Base-by-base conservation (phyloP, 2,797 vertebrate genomes). In the Meda fulgida region DNA sequence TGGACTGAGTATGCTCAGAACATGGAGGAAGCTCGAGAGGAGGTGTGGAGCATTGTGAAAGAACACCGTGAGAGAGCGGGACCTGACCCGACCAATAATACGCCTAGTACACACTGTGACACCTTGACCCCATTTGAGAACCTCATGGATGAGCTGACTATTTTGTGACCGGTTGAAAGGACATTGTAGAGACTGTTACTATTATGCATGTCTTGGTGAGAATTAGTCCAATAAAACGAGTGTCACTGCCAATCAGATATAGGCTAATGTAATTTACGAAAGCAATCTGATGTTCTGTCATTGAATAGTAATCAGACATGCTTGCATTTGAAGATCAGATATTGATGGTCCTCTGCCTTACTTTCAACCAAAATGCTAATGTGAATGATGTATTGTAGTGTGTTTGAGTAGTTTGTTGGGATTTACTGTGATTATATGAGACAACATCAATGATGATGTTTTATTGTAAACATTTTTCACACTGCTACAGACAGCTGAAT, bases 21-120 rank as follows among this genome's bases (percentile, higher is more conserved):
- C 80, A 92, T 96, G 84, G 94, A 97, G 0, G 95, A 95, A 82
- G 95, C 93, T 14, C 92, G 95, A 92, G 92, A 93, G 84, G 92
- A 91, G 89, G 89, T 95, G 78, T 91, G 92, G 87, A 94, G 89
- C 89, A 93, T 96, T 87, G 91, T 95, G 43, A 91, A 83, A 4
- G 86, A 93, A 66, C 92, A 92, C 82, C 72, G 67, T 18, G 79
- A 75, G 29, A 60, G 21, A 36, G 92, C 89, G 38, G 72, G 92
- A 86, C 77, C 53, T 90, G 86, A 87, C 69, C 36, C 18, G 48
- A 51, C 58, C 63, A 76, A 72, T 43, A 84, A 82, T 78, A 80
- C 43, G 4, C 19, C 26, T 13, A 80, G 43, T 73, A 76, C 75
- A 66, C 89, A 86, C 36, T 78, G 72, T 72, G 84, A 88, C 16